Conservation (phyloP, 2,113 vertebrate genomes). For the Ictalurus punctatus region DNA sequence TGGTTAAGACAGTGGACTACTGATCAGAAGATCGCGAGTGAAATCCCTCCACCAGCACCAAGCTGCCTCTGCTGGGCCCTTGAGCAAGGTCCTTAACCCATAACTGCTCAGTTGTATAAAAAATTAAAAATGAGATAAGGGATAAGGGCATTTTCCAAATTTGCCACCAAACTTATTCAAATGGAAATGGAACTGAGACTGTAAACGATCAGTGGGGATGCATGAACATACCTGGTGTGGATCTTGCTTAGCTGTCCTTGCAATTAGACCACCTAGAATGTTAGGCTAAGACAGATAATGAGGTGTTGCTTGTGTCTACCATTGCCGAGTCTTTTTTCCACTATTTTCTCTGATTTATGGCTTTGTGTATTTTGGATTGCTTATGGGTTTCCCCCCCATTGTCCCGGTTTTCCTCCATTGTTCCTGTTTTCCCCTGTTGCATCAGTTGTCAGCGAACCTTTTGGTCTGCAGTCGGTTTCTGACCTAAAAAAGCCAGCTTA, state of each 20-base stretch:
- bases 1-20: no score
- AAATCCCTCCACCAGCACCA: no score
- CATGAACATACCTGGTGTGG: background rate
- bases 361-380: background rate
- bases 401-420: background rate
- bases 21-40: no score
- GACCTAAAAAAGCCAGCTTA: background rate
- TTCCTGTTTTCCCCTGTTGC: background rate
- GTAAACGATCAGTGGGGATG: background rate
- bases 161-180: no score
- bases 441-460: background rate
- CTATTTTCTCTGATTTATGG: background rate
- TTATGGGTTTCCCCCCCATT: background rate
- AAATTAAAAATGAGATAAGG: no score
- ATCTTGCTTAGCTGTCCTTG: background rate
- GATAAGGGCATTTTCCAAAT: no score
- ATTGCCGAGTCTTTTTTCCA: background rate
- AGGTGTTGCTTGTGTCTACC: background rate
- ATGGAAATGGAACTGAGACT: no score
- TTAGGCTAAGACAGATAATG: background rate
- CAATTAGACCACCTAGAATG: background rate
- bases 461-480: background rate
- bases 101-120: no score
- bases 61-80: no score
- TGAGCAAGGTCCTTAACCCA: no score